phyloP scores from a whole-genome alignment of 30 jellyfish, hydroid and myxozoan genomes.

The Pseudorhiza aurosa region DNA sequence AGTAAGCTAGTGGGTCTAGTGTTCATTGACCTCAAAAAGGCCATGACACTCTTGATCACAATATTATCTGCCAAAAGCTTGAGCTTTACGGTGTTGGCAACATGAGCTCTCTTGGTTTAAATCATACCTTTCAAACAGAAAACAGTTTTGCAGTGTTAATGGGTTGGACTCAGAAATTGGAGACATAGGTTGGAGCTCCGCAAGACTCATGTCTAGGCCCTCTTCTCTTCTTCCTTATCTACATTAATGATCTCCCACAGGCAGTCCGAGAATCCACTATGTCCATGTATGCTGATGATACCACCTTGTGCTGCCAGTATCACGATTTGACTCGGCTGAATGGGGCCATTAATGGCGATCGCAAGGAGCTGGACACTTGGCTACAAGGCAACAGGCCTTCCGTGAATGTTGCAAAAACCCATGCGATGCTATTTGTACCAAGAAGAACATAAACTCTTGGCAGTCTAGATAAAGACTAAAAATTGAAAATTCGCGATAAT shows the following conservation, averaged over 20 bases:
- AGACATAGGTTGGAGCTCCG: too few relatives aligned
- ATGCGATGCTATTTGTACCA: neutral
- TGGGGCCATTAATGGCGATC: constrained; percentile 3
- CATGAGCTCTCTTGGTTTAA: constrained; percentile 18
- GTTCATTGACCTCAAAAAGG: too few relatives aligned
- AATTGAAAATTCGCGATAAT: neutral
- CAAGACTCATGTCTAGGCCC: constrained; percentile 31
- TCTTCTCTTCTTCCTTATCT: constrained; percentile 13
- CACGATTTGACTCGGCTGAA: constrained; percentile 6
- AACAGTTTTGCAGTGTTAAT: constrained; percentile 23
- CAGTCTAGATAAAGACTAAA: neutral
- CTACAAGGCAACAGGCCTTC: constrained; percentile 38
- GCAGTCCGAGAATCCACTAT: neutral
- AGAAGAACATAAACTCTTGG: neutral
- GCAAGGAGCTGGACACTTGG: constrained; percentile 13
- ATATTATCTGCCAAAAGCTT: neutral
- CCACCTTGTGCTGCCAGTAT: constrained; percentile 12
- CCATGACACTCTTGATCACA: too few relatives aligned
- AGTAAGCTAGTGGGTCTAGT: too few relatives aligned
- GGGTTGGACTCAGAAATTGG: neutral
- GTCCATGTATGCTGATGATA: constrained; percentile 35
- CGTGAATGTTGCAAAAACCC: constrained; percentile 37
- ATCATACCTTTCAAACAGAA: constrained; percentile 19
- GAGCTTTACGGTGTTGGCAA: neutral
- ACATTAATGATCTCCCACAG: constrained; percentile 20